A percentile compares a stretch with the other conserved stretches of the same genome.
Conservation (phyloP, 2,113 vertebrate species). For the Nibea albiflora region DNA sequence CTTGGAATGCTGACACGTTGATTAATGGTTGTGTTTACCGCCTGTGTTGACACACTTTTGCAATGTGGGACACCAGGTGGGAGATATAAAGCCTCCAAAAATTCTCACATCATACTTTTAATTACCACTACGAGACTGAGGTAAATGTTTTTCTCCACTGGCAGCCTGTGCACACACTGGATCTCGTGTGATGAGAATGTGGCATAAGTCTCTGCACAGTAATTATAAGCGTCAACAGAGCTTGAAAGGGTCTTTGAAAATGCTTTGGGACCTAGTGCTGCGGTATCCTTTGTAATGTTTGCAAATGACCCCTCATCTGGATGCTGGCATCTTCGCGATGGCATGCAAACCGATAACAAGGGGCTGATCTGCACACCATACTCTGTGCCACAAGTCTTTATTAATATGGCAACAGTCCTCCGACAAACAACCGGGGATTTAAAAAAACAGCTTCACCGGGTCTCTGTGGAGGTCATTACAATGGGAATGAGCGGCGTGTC, state of each 20-base stretch:
- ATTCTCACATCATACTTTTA: constrained; percentile 40
- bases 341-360: constrained; percentile 53
- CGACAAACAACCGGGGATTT: constrained; percentile 71
- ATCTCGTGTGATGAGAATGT: constrained; percentile 27
- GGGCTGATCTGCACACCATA: constrained; percentile 47
- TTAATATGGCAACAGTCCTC: constrained; percentile 61
- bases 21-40: constrained; percentile 57
- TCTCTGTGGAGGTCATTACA: constrained; percentile 84
- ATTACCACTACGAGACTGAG: constrained; percentile 23
- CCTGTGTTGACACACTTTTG: constrained; percentile 60
- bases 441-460: constrained; percentile 49
- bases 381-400: constrained; percentile 58
- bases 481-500: constrained; percentile 52
- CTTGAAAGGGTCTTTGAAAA: constrained; percentile 48
- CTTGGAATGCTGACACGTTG: constrained; percentile 19
- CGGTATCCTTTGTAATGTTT: constrained; percentile 45
- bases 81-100: constrained; percentile 31
- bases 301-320: constrained; percentile 67
- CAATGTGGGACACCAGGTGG: constrained; percentile 57
- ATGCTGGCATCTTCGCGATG: constrained; percentile 25
- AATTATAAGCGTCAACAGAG: constrained; percentile 52
- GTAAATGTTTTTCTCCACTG: constrained; percentile 24
- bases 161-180: constrained; percentile 16
- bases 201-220: constrained; percentile 14
- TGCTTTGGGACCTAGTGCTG: constrained; percentile 1